Evolutionary conservation across 2,113 vertebrate species (phyloP).

Genomic region (Passer montanus): DNA sequence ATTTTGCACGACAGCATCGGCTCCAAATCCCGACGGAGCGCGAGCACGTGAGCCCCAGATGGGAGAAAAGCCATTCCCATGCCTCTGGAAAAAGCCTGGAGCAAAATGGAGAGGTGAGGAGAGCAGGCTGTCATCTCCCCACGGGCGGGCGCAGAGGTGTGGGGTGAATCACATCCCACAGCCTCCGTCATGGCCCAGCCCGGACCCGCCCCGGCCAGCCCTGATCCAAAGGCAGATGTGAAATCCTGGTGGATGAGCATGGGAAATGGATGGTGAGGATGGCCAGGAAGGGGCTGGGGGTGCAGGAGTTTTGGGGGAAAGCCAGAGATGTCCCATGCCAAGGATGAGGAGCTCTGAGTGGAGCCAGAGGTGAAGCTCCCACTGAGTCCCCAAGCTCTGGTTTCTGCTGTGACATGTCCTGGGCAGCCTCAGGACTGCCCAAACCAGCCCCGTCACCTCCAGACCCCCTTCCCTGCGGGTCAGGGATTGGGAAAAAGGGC

Average conservation of each 20-base stretch:
- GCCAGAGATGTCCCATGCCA: accelerated
- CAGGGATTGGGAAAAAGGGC: background rate
- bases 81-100: background rate
- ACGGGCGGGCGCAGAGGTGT: background rate
- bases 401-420: background rate
- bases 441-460: background rate
- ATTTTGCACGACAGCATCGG: accelerated
- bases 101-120: background rate
- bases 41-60: accelerated
- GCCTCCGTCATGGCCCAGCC: background rate
- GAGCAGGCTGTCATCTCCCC: background rate
- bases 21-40: accelerated
- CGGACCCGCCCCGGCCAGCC: background rate
- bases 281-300: background rate
- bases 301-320: background rate
- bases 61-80: background rate
- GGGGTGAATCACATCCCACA: background rate
- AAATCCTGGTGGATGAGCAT: accelerated
- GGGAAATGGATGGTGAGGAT: background rate
- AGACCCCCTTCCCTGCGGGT: background rate
- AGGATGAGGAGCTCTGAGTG: background rate
- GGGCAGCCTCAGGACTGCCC: background rate
- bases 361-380: background rate
- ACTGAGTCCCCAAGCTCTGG: accelerated
- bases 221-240: background rate